Conservation (phyloP, 64 coral and sea anemone genomes). For the Acropora tenuis region DNA sequence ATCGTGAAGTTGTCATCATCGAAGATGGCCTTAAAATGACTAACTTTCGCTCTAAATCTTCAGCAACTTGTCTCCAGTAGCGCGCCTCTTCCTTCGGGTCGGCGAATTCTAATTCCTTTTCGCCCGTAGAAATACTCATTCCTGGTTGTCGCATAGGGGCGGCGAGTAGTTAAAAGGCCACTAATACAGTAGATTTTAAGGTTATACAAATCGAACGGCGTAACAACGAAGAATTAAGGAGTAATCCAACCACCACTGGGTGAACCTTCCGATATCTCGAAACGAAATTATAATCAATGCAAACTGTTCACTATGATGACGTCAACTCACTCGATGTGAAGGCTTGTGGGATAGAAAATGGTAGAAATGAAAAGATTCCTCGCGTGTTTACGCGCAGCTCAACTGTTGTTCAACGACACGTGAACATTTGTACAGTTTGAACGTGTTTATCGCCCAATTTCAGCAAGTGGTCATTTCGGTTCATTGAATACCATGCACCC, state of each 20-base stretch:
- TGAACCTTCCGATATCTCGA: neutral
- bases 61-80: conserved; percentile 96
- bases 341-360: conserved; percentile 30
- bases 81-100: conserved; percentile 98
- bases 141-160: conserved; percentile 97
- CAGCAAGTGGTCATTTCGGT: conserved; percentile 19
- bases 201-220: conserved; percentile 10
- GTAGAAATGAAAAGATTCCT: neutral
- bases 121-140: conserved; percentile 92
- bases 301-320: conserved; percentile 49
- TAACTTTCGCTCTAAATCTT: conserved; percentile 96
- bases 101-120: conserved; percentile 98
- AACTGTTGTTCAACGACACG: neutral
- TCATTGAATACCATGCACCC: conserved; percentile 18
- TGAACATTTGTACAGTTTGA: neutral
- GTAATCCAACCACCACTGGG: conserved; percentile 1
- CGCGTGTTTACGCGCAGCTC: conserved; percentile 27
- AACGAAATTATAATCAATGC: conserved; percentile 25
- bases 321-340: conserved; percentile 25
- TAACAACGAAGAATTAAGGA: neutral
- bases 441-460: conserved; percentile 3
- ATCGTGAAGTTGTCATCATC: neutral
- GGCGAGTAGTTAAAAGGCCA: conserved; percentile 6
- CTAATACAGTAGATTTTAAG: neutral
- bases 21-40: conserved; percentile 16